phyloP scores from a whole-genome alignment of 2,888 invertebrate species.

The Fragum sueziense region DNA sequence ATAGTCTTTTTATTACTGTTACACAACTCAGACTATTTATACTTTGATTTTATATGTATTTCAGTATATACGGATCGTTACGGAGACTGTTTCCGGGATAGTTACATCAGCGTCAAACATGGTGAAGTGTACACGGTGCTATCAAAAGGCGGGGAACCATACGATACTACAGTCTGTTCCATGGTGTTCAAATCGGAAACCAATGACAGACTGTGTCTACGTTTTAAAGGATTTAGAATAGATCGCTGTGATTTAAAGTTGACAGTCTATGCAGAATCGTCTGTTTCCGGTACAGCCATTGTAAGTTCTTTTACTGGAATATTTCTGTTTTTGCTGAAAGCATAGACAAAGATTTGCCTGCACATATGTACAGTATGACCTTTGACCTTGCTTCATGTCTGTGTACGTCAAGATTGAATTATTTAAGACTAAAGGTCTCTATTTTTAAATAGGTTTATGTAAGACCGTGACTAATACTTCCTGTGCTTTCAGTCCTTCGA shows the following conservation, averaged over 20 bases:
- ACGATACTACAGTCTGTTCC: slow-evolving; percentile 64
- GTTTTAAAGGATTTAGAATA: slow-evolving; percentile 62
- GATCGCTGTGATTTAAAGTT: slow-evolving; percentile 55
- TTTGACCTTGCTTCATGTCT: too few relatives aligned
- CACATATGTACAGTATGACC: too few relatives aligned
- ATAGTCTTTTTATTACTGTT: too few relatives aligned
- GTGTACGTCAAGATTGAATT: too few relatives aligned
- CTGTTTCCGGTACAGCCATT: slow-evolving; percentile 44
- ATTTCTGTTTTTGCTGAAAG: background rate
- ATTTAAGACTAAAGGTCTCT: too few relatives aligned
- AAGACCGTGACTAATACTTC: too few relatives aligned
- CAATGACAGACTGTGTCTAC: slow-evolving; percentile 67
- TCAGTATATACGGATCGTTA: slow-evolving; percentile 58
- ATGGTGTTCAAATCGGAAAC: slow-evolving; percentile 66
- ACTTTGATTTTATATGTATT: too few relatives aligned
- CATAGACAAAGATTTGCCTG: too few relatives aligned
- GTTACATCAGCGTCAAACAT: slow-evolving; percentile 28
- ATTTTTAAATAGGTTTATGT: too few relatives aligned
- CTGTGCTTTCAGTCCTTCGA: too few relatives aligned
- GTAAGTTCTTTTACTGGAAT: slow-evolving; percentile 37
- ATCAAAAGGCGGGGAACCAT: slow-evolving; percentile 56
- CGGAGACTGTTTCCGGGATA: slow-evolving; percentile 53
- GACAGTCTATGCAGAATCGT: slow-evolving; percentile 56
- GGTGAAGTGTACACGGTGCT: slow-evolving; percentile 46
- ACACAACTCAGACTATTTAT: too few relatives aligned